Base-by-base conservation (phyloP, 2,113 vertebrate species). In the Elaphurus davidianus region DNA sequence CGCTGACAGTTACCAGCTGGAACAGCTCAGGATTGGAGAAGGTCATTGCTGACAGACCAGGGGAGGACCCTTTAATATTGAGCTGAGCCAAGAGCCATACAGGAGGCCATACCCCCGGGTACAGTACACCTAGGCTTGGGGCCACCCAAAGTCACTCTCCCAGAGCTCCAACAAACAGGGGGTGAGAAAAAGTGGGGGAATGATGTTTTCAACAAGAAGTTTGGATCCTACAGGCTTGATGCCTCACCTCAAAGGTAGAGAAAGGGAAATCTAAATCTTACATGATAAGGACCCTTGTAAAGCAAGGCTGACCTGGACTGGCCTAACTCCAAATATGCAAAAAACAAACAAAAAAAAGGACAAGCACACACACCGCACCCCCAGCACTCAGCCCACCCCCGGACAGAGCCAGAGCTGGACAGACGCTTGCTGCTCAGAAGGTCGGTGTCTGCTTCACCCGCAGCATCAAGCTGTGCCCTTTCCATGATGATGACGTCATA, bases 221-320 rank as follows among this genome's bases (percentile, higher is more conserved):
- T 30, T 23, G 5, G 25, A 60, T 7, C 14, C 0, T 30, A 54
- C 2, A 1, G 67, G 23, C 19, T 50, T 30, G 1, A 45, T 1
- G 16, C 6, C 79, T 90, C 40, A 33, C n/a, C 76, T 83, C 7
- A 47, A 94, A 21, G 6, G 33, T 4, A 95, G 17, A 93, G 40
- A 95, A 43, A 86, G 54, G 21, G 17, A 21, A 83, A 86, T 64
- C 76, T 28, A 59, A 62, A 64, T 36, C 19, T 9, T 52, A 4
- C 12, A 3, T 59, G 62, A 52, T 45, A 23, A 28, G 45, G 30
- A 81, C 45, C n/a, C 54, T 28, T 54, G 19, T 17, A 71, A 93
- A 93, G 14, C 57, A 55, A 81, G 30, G 14, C n/a, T 40, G 45
- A 52, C 54, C 64, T 83, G 7, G 19, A 19, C 78, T 45, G 30